phyloP scores from a whole-genome alignment of 2,797 vertebrate genomes.

The Peromyscus eremicus region DNA sequence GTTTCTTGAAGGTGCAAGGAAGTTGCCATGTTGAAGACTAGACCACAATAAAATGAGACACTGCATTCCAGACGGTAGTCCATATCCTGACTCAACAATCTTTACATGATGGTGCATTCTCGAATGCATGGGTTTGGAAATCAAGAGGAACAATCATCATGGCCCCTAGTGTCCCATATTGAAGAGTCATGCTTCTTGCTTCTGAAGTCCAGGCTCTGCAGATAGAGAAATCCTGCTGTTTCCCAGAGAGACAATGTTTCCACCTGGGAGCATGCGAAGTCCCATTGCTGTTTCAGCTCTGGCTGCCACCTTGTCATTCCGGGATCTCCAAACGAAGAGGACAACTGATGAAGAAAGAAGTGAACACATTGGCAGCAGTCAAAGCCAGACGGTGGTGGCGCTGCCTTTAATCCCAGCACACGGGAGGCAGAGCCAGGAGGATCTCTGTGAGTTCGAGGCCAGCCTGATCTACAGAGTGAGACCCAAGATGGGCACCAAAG shows the following conservation, averaged over 20 bases:
- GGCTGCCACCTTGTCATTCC: neutral
- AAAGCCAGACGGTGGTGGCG: neutral
- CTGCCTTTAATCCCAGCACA: too few species aligned
- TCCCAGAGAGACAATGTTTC: neutral
- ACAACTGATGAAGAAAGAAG: slow-evolving; percentile 1
- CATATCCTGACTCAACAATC: neutral
- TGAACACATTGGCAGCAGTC: neutral
- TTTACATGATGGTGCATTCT: neutral
- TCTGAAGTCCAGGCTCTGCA: neutral
- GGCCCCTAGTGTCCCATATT: neutral
- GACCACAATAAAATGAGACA: neutral
- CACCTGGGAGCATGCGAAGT: neutral
- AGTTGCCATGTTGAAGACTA: neutral
- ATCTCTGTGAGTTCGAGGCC: too few species aligned
- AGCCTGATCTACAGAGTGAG: too few species aligned
- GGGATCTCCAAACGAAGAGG: neutral
- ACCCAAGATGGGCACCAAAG: too few species aligned
- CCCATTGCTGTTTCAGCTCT: neutral
- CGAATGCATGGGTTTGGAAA: neutral
- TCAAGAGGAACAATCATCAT: neutral
- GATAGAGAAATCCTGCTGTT: neutral
- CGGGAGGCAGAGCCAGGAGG: too few species aligned
- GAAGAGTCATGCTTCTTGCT: neutral
- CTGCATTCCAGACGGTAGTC: neutral
- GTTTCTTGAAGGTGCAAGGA: neutral